These are phyloP conservation scores for Gonioctena quinquepunctata DNA, from an alignment of 1,140 invertebrate genomes.

Conservation along the genomic window DNA sequence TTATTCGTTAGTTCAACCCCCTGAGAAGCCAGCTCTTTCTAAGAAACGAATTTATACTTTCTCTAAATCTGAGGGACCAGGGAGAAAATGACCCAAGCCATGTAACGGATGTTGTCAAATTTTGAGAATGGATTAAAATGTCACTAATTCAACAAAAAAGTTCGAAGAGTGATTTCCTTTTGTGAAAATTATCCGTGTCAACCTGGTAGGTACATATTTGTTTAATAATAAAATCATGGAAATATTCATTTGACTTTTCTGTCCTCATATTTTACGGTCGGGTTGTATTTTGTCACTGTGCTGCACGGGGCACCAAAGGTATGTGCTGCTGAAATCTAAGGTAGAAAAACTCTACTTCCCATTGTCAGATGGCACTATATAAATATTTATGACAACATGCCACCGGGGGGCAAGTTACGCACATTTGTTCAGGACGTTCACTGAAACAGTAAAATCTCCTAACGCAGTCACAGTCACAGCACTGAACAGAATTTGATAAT, in stretches of 20 bases:
- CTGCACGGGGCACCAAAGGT: not conserved
- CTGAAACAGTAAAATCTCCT: too few relatives aligned
- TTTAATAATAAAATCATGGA: not conserved
- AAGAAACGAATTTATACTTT: slow-evolving; percentile 21
- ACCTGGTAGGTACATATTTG: not conserved
- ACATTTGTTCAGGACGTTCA: not conserved
- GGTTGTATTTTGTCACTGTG: not conserved
- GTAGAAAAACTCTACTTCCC: not conserved
- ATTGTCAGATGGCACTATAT: not conserved
- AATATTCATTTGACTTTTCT: not conserved
- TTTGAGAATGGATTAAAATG: not conserved
- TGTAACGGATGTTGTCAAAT: slow-evolving; percentile 11
- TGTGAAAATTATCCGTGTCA: not conserved
- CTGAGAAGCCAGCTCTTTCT: not conserved
- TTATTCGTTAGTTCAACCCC: not conserved
- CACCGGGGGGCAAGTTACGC: not conserved
- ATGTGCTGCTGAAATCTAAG: not conserved
- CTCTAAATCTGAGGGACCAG: slow-evolving; percentile 19
- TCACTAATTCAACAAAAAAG: slow-evolving; percentile 19
- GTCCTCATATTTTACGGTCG: not conserved
- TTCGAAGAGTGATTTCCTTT: slow-evolving; percentile 17
- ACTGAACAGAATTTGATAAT: too few relatives aligned
- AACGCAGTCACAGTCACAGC: too few relatives aligned
- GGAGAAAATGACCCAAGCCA: slow-evolving; percentile 18
- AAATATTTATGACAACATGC: not conserved